phyloP scores from a whole-genome alignment of 2,113 vertebrate genomes.

The Percina caprodes region DNA sequence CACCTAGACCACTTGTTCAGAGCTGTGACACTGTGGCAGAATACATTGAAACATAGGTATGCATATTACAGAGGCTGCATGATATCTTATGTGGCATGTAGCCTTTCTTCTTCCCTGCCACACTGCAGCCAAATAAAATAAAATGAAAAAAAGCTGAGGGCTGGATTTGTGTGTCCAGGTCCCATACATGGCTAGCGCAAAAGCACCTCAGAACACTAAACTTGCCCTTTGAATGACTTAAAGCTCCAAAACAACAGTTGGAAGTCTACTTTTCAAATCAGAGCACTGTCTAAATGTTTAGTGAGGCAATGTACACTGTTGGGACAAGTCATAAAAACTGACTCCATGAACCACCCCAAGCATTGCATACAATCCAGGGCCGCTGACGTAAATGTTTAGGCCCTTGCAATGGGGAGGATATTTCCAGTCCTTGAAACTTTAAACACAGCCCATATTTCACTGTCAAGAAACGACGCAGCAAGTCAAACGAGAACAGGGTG shows the following conservation, averaged over 20 bases:
- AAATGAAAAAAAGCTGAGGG: background rate
- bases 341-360: slow-evolving; percentile 54
- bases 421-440: slow-evolving; percentile 76
- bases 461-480: slow-evolving; percentile 49
- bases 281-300: slow-evolving; percentile 68
- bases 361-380: slow-evolving; percentile 58
- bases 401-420: slow-evolving; percentile 62
- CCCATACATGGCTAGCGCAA: slow-evolving; percentile 13
- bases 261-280: slow-evolving; percentile 52
- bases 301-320: slow-evolving; percentile 56
- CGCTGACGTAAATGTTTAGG: slow-evolving; percentile 70
- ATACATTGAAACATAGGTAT: slow-evolving; percentile 15
- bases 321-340: slow-evolving; percentile 65
- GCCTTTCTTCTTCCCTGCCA: slow-evolving; percentile 1
- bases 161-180: background rate
- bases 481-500: slow-evolving; percentile 67
- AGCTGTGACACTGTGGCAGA: background rate
- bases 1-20: background rate
- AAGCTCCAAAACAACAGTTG: slow-evolving; percentile 16
- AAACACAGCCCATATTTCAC: slow-evolving; percentile 71
- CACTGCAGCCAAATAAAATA: too few species aligned
- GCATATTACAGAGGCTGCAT: slow-evolving; percentile 15
- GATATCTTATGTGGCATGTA: slow-evolving; percentile 4
- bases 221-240: slow-evolving; percentile 13
- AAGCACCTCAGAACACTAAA: background rate